Conservation (phyloP, 2,113 vertebrate species). For the Ceyx cyanopectus region DNA sequence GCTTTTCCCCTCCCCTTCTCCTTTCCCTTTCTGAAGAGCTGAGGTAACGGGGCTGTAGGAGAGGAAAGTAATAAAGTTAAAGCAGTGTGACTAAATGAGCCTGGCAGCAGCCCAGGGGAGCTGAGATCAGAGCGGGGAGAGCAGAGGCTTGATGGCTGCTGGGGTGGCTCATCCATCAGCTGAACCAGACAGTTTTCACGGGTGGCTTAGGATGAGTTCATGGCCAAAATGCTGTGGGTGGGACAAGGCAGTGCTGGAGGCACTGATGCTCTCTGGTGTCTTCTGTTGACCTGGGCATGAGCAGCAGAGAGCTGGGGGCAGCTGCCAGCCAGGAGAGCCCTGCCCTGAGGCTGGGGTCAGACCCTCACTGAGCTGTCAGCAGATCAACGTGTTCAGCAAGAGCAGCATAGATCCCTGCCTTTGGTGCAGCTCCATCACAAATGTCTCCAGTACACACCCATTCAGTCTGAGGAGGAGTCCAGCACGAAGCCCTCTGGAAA, state of each 20-base stretch:
- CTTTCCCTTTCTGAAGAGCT: neutral
- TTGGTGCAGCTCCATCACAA: neutral
- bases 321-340: neutral
- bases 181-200: conserved; percentile 5
- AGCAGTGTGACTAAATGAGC: neutral
- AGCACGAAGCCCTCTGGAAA: neutral
- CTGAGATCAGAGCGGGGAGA: neutral
- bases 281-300: neutral
- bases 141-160: neutral
- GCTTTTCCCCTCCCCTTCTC: neutral
- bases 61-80: neutral
- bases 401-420: neutral
- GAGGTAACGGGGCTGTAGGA: neutral
- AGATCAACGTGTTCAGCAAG: neutral
- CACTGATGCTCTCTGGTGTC: neutral
- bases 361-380: neutral
- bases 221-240: neutral
- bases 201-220: neutral
- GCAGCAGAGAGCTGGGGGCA: neutral
- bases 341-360: neutral
- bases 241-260: neutral
- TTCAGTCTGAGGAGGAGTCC: neutral
- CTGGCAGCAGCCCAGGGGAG: conserved; percentile 8
- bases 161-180: conserved; percentile 17
- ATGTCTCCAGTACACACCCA: neutral